Percentiles rank a stretch among this genome's conserved stretches.
Evolutionary conservation across 2,113 vertebrate species (phyloP).

Genomic region (Charadrius vociferus): DNA sequence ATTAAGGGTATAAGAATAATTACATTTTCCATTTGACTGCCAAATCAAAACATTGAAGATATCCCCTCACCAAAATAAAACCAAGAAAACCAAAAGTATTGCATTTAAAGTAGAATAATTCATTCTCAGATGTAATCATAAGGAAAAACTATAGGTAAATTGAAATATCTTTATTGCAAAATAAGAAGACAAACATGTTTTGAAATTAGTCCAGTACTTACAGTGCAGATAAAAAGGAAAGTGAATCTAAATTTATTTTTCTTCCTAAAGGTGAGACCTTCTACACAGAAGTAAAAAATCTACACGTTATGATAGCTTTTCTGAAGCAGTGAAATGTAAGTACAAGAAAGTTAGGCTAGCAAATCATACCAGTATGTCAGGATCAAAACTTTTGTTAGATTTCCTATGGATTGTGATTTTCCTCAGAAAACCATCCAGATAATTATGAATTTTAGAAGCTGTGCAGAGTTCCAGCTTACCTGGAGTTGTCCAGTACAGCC

Average conservation of each 20-base stretch:
- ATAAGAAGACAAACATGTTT: neutral
- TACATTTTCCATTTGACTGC: neutral
- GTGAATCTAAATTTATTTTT: neutral
- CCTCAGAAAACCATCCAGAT: neutral
- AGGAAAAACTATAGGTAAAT: neutral
- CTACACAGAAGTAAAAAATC: neutral
- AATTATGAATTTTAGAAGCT: neutral
- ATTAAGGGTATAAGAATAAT: neutral
- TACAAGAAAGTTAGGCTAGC: neutral
- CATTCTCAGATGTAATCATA: neutral
- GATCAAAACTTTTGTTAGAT: neutral
- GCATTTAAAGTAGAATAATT: neutral
- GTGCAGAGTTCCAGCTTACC: neutral
- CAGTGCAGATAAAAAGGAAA: neutral
- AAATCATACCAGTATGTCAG: neutral
- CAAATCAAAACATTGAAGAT: neutral
- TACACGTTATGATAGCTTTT: neutral
- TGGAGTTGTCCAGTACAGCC: neutral
- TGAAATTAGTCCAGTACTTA: neutral
- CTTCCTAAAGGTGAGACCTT: neutral
- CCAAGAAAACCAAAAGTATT: neutral
- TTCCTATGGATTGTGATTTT: neutral
- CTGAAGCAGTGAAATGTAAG: neutral
- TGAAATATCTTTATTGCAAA: neutral
- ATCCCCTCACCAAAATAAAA: neutral